Evolutionary conservation across 2,797 vertebrate species (phyloP).

Genomic region (Monodelphis domestica): DNA sequence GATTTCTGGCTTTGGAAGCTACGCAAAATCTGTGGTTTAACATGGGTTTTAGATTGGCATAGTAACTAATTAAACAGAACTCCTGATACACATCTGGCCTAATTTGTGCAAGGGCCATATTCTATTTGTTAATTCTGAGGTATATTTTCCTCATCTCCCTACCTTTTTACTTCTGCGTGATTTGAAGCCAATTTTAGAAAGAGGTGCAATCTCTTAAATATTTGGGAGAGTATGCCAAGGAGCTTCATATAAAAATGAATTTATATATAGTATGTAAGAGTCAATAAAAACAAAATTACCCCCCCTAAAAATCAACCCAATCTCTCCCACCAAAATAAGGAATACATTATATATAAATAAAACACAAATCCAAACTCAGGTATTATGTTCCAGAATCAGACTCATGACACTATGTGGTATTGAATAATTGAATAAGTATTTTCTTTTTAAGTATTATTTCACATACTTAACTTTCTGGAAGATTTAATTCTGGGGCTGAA

Average conservation of each 20-base stretch:
- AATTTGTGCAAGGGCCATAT: slow-evolving; percentile 57
- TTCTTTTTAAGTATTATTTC: slow-evolving; percentile 39
- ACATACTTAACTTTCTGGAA: slow-evolving; percentile 42
- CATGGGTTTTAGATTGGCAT: slow-evolving; percentile 61
- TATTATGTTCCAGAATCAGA: slow-evolving; percentile 48
- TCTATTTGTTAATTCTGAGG: slow-evolving; percentile 62
- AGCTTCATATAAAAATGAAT: slow-evolving; percentile 68
- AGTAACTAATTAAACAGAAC: slow-evolving; percentile 54
- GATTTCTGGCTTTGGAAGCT: slow-evolving; percentile 10
- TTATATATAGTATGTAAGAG: slow-evolving; percentile 72
- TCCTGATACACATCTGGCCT: slow-evolving; percentile 63
- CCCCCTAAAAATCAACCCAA: background rate
- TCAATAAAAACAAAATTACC: slow-evolving; percentile 70
- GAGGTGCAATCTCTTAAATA: slow-evolving; percentile 69
- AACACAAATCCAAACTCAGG: slow-evolving; percentile 30
- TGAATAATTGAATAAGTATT: slow-evolving; percentile 39
- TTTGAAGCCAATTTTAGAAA: slow-evolving; percentile 76
- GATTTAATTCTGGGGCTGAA: background rate
- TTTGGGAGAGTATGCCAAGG: slow-evolving; percentile 66
- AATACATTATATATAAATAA: slow-evolving; percentile 60
- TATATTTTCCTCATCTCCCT: slow-evolving; percentile 66
- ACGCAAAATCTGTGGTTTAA: background rate
- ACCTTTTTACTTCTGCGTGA: slow-evolving; percentile 74
- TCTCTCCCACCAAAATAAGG: background rate
- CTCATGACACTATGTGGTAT: slow-evolving; percentile 6